These are phyloP conservation scores for Melanotaenia pygmaea DNA, from an alignment of 2,797 vertebrate species.

Conservation along the genomic window DNA sequence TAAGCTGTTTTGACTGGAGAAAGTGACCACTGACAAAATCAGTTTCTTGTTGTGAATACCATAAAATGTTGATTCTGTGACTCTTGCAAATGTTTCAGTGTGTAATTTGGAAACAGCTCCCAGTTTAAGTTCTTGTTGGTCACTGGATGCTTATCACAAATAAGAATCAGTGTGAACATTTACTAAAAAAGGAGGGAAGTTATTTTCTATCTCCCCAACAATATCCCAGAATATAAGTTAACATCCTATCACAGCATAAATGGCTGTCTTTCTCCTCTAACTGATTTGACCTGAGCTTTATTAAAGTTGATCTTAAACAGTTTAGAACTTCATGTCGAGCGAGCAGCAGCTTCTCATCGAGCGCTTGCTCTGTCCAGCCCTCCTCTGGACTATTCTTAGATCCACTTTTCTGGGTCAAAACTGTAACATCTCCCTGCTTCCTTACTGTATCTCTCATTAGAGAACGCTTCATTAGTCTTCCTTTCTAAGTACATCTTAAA, in stretches of 20 bases:
- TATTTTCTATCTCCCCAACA: neutral
- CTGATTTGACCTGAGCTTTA: neutral
- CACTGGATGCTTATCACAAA: neutral
- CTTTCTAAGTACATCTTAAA: neutral
- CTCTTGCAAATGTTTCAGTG: neutral
- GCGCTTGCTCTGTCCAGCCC: slow-evolving; percentile 33
- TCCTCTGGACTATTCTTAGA: slow-evolving; percentile 71
- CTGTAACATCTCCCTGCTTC: slow-evolving; percentile 27
- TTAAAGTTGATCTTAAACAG: slow-evolving; percentile 24
- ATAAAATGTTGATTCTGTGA: neutral
- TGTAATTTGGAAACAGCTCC: neutral
- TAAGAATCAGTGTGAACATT: neutral
- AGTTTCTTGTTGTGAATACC: neutral
- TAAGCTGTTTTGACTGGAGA: too few relatives aligned
- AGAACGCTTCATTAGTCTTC: neutral
- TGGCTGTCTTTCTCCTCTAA: neutral
- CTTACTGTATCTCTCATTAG: slow-evolving; percentile 16
- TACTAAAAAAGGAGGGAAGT: neutral
- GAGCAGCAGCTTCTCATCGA: slow-evolving; percentile 46
- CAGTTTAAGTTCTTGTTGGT: neutral
- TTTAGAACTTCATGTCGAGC: slow-evolving; percentile 22
- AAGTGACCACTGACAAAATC: neutral
- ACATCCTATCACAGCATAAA: neutral
- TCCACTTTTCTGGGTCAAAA: slow-evolving; percentile 73
- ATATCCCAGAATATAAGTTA: neutral